Base-by-base conservation (phyloP, 2,113 vertebrate species). In the Calypte anna region DNA sequence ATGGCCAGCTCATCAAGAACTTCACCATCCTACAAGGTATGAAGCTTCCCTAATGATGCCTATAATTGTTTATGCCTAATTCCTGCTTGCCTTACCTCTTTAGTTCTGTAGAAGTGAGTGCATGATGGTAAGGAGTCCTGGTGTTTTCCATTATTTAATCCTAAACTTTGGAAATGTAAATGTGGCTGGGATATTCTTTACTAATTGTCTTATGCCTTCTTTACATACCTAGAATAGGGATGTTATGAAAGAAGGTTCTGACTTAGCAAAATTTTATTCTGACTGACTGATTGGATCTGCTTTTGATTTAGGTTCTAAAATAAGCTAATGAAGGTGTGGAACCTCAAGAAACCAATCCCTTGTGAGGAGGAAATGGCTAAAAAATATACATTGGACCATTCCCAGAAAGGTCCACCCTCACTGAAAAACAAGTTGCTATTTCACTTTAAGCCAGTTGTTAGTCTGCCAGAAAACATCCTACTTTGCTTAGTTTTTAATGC, bases 1-100 rank as follows among this genome's bases (percentile, higher is more conserved):
- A 99, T 73, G 99, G 99, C 22, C 99, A 99, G 78, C 98, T 99
- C 30, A 99, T 99, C 97, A 99, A 98, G 95, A 99, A 99, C 96
- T 99, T 99, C 96, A 99, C 99, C 54, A 99, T 99, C 94, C 97
- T 99, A 82, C 98, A 99, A 97, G 99, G 99, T 99, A 96, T 95
- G 97, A 48, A 50, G 21, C 58, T 78, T 91, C 36, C 81, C 9
- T 72, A 62, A 61, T 62, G 27, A 68, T 64, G 40, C 33, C 23
- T 33, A 1, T 59, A 55, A 33, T 20, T 11, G 14, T 43, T 30
- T 84, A 5, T 79, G 27, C n/a, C 9, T 4, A 88, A 78, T 64
- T 83, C 28, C 73, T 90, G 16, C 55, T 77, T 80, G 33, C 51
- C 55, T 57, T 66, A 33, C 33, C 55, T 73, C 50, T 82, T 67